Evolutionary conservation across 2,888 invertebrate species (phyloP), one percentile per base, ranked within the genome.

Genomic region (Tachina lurida): DNA sequence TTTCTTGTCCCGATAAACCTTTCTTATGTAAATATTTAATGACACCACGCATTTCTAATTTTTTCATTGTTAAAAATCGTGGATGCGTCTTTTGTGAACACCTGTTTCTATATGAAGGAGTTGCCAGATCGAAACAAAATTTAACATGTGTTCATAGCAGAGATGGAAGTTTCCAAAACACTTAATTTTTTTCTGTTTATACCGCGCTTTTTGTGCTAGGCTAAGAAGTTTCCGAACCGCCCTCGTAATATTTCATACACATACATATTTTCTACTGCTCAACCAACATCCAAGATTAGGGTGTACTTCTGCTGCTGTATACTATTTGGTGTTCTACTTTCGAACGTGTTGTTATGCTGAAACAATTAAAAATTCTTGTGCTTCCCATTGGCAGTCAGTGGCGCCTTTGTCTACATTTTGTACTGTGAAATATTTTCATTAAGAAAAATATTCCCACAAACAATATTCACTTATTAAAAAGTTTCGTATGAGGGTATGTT

Each of bases 391-490:
- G 7, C 7, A 15, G 13, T 67, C 7, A 15, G 13, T 67, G 73
- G 52, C 52, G 68, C 8, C 70, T 22, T 60, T 58, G 58, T 43
- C 31, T 77, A 9, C 39, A 41, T n/a, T 62, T 62, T 60, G 31
- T 19, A 74, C 56, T 67, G 10, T 10, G 15, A 67, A 65, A 67
- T 58, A 74, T 56, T 76, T 65, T 76, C 54, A 65, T 65, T 76
- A 58, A 56, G 17, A 7, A 47, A 47, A 60, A 52, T 7, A 19
- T 68, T 68, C 17, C 45, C 39, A 10, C 12, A 45, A 62, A 47
- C 47, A 65, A 65, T n/a, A n/a, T 65, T 79, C 49, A 1, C 2
- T 68, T 74, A 81, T 81, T 81, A 67, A 62, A 81, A 60, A 74
- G 45, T 41, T 49, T 58, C 13, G 4, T 19, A 41, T 22, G 39